Base-by-base conservation (phyloP, 2,888 invertebrate species). In the Oeneis ivallda region DNA sequence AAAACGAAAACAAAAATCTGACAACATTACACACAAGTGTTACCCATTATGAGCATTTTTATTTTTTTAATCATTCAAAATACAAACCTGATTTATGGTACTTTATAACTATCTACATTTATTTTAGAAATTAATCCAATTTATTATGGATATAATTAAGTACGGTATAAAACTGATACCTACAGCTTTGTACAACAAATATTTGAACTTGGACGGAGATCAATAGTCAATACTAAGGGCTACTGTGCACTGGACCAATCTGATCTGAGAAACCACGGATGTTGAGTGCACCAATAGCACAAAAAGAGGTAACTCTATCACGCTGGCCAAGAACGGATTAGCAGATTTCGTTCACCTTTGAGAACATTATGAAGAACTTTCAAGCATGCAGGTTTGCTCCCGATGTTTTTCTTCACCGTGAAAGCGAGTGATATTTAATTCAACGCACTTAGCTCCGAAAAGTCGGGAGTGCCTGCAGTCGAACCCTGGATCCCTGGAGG, bases 121-220 rank as follows among this genome's bases (percentile, higher is more conserved):
- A n/a, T 52, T 37, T 11, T 34, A 34, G n/a, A 26, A 34, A 34
- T 53, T n/a, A 32, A 9, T 49, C 15, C 19, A 50, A 50, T 17
- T 26, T 10, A 19, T 11, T 49, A 4, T n/a, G 19, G 19, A 11
- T 54, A 39, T 41, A 52, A 52, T 50, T 61, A 61, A 15, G n/a
- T 15, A 53, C n/a, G 15, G 49, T 26, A 47, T 17, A 57, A 47
- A 45, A 58, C 45, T 45, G 34, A 59, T 34, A n/a, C n/a, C n/a
- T n/a, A 49, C n/a, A 60, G 49, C 37, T 60, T 60, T 60, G 19
- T 49, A 60, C 17, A 60, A 59, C 5, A 39, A 17, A 45, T 34
- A 52, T 61, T 61, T 61, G 61, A 61, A 61, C 61, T 50, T 52
- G 61, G 52, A 52, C 50, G 61, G 61, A 61, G 61, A 61, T 61